Evolutionary conservation across 2,113 vertebrate species (phyloP).

Genomic region (Mirza zaza): DNA sequence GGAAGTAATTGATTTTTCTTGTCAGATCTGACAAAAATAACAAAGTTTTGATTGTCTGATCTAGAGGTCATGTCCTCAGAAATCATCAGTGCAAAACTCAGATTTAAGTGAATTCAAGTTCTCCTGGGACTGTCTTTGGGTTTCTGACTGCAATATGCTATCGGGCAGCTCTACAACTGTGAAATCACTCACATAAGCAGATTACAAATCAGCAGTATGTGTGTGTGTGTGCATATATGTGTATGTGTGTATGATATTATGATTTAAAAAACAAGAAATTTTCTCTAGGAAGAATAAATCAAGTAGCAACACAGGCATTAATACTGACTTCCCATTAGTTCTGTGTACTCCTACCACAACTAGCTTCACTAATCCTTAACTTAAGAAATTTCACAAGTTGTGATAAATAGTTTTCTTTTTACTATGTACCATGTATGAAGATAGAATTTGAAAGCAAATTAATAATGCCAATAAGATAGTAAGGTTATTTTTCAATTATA

Average conservation of each 20-base stretch:
- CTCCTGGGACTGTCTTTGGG: background rate
- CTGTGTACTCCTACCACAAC: background rate
- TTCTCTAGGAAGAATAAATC: background rate
- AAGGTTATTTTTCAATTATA: conserved; percentile 8
- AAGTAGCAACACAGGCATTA: background rate
- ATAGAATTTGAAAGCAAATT: background rate
- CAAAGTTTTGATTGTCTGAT: conserved; percentile 68
- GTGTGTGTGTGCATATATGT: background rate
- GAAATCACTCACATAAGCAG: background rate
- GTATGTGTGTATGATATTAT: background rate
- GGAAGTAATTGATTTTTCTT: conserved; percentile 84
- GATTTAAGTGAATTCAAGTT: conserved; percentile 19
- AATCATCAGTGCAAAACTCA: conserved; percentile 58
- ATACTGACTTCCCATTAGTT: background rate
- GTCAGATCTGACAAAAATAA: conserved; percentile 81
- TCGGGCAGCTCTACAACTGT: background rate
- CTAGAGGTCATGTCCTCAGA: conserved; percentile 79
- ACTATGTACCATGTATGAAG: background rate
- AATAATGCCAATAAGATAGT: background rate
- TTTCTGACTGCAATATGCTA: background rate
- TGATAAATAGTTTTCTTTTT: background rate
- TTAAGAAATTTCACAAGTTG: background rate
- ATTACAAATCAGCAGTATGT: background rate
- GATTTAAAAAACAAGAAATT: no score
- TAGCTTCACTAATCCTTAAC: background rate